Evolutionary conservation across 2,113 vertebrate genomes (phyloP), one percentile per base, ranked within the genome.

Genomic region (Platysternon megacephalum): DNA sequence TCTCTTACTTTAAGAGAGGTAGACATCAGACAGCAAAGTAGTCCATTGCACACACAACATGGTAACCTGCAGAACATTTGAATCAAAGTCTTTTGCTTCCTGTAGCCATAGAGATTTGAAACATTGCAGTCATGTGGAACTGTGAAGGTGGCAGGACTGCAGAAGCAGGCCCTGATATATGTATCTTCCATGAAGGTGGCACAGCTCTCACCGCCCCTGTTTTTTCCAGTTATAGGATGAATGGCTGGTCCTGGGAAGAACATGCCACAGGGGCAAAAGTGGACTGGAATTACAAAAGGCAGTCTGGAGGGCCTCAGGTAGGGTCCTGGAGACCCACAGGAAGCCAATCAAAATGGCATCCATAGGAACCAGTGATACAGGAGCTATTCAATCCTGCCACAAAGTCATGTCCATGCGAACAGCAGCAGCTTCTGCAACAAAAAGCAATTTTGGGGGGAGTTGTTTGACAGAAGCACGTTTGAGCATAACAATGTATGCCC

Each of bases 371-470:
- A 9, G 86, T 39, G 91, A n/a, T 85, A 68, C 89, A 91, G 92
- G 88, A 95, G 93, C 90, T 86, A 88, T 87, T 86, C 51, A 86
- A 1, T 78, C 35, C 82, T 85, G 76, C n/a, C 52, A 84, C 95
- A 93, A 29, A 93, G 87, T 56, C 93, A 53, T 84, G 92, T 94
- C 92, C 90, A 88, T 92, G 88, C 87, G 95, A 5, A 56, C 83
- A 81, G 0, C 0, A 90, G 80, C 79, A 93, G 94, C 9, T 0
- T 56, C 87, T 80, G 39, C 80, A 88, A 83, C 85, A 89, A 44
- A 82, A 26, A 44, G 81, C 22, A 17, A 44, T 46, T 46, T 5
- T 14, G 14, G 19, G 5, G n/a, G 12, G 26, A 28, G 11, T 28
- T 78, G 9, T 55, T 88, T 90, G 90, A 85, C 76, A 84, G 79